These are phyloP conservation scores for Asteroscopus sphinx DNA, from an alignment of 2,888 invertebrate genomes.

Conservation along the genomic window DNA sequence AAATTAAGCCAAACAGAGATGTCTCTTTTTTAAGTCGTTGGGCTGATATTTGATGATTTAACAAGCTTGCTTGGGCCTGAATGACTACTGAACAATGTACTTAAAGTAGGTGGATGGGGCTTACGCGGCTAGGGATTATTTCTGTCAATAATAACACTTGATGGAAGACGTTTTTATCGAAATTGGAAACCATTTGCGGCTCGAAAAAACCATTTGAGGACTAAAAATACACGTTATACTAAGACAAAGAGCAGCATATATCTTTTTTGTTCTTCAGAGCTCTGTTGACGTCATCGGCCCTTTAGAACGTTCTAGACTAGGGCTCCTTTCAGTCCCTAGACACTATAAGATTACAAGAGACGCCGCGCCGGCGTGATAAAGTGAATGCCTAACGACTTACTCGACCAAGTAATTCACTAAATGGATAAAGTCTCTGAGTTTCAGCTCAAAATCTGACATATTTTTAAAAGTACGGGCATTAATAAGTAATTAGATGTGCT, in stretches of 20 bases:
- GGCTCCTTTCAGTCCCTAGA: constrained; percentile 23
- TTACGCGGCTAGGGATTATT: no score
- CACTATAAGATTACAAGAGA: constrained; percentile 32
- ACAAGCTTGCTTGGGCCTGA: no score
- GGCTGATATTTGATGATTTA: no score
- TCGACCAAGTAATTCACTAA: constrained; percentile 31
- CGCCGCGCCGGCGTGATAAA: constrained; percentile 30
- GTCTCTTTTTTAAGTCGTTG: no score
- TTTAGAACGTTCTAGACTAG: constrained; percentile 29
- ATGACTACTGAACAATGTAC: no score
- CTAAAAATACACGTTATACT: constrained; percentile 13
- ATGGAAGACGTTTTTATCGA: constrained; percentile 3
- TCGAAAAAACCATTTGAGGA: constrained; percentile 12
- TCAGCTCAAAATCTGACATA: constrained; percentile 17
- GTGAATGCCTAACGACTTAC: constrained; percentile 43
- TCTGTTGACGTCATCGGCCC: constrained; percentile 22
- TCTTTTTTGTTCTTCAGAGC: constrained; percentile 13
- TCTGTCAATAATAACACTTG: no score
- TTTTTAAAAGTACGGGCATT: constrained; percentile 39
- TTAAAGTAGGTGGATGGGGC: no score
- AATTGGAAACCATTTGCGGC: constrained; percentile 15
- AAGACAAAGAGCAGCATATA: constrained; percentile 8
- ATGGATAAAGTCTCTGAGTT: constrained; percentile 37
- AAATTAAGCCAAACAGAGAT: no score
- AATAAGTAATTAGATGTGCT: constrained; percentile 49